phyloP scores from a whole-genome alignment of 2,797 vertebrate species.

The Tenualosa ilisha region DNA sequence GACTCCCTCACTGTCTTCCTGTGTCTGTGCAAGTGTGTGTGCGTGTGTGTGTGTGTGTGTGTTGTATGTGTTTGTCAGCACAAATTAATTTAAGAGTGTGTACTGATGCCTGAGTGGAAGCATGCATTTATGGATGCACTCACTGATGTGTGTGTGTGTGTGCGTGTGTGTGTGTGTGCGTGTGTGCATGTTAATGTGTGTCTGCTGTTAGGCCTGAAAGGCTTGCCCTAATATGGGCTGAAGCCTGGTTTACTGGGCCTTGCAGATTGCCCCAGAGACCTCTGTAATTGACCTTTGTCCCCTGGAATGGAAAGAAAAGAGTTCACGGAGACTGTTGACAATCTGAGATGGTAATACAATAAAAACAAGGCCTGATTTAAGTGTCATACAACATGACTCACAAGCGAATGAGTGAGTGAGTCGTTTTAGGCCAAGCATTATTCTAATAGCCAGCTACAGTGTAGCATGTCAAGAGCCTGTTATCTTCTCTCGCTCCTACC shows the following conservation, averaged over 20 bases:
- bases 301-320: background rate
- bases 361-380: background rate
- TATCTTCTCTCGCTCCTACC: background rate
- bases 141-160: background rate
- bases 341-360: background rate
- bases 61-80: background rate
- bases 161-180: background rate
- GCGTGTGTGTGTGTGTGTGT: slow-evolving; percentile 8
- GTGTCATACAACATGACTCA: background rate
- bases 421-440: background rate
- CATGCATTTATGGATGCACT: slow-evolving; percentile 8
- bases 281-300: background rate
- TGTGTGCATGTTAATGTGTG: background rate
- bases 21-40: background rate
- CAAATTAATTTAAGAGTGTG: background rate
- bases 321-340: background rate
- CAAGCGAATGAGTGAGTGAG: background rate
- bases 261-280: background rate
- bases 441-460: background rate
- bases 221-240: background rate
- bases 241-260: background rate
- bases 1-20: background rate
- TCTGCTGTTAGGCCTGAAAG: background rate
- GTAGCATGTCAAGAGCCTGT: background rate
- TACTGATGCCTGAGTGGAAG: background rate